Conservation (phyloP, 2,888 invertebrate species). For the Drosophila borborema region DNA sequence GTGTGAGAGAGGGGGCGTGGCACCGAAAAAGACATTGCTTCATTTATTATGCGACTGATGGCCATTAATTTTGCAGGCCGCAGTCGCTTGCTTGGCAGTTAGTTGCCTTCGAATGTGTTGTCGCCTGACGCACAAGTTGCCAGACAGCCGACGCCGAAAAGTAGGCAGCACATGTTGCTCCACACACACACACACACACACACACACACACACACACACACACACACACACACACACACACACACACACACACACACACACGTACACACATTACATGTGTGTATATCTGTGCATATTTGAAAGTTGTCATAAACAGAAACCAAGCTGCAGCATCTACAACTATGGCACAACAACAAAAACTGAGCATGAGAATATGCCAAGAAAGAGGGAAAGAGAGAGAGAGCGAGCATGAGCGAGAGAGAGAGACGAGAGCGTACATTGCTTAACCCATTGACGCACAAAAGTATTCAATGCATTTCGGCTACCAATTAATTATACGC, state of each 20-base stretch:
- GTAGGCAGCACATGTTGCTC: slow-evolving; percentile 63
- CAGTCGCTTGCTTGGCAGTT: slow-evolving; percentile 52
- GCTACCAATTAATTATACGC: slow-evolving; percentile 55
- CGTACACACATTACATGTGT: too few relatives aligned
- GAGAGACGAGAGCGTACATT: not conserved
- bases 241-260: slow-evolving; percentile 1
- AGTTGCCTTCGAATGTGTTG: slow-evolving; percentile 31
- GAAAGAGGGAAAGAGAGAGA: not conserved
- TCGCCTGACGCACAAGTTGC: slow-evolving; percentile 34
- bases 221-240: not conserved
- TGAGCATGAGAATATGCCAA: slow-evolving; percentile 46
- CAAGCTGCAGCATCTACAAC: slow-evolving; percentile 8
- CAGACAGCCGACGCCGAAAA: slow-evolving; percentile 48
- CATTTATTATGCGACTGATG: slow-evolving; percentile 82
- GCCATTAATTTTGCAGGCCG: slow-evolving; percentile 77
- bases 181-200: slow-evolving; percentile 1
- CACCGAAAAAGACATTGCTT: slow-evolving; percentile 55
- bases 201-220: not conserved
- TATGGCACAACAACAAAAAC: slow-evolving; percentile 5
- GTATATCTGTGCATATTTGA: slow-evolving; percentile 52
- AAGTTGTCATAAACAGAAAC: slow-evolving; percentile 64
- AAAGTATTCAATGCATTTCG: slow-evolving; percentile 56
- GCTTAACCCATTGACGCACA: slow-evolving; percentile 39
- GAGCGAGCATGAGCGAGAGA: not conserved
- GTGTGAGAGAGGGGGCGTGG: slow-evolving; percentile 27